A percentile compares a stretch with the other conserved stretches of the same genome.
These are phyloP conservation scores for Uria lomvia DNA, from an alignment of 2,113 vertebrate genomes.

Conservation along the genomic window DNA sequence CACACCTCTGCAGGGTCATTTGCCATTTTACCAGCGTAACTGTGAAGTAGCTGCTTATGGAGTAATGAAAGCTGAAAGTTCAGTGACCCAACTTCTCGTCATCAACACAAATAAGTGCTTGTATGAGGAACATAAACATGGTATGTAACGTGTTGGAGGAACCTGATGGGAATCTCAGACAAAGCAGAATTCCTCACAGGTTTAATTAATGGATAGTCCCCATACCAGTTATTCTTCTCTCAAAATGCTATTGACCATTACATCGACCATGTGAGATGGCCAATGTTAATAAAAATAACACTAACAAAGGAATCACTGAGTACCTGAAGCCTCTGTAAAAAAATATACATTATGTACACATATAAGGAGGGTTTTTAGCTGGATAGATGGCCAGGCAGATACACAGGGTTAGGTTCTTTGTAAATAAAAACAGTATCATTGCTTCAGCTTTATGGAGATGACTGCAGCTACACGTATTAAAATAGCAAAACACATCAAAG, in stretches of 20 bases:
- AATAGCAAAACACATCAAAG: background rate
- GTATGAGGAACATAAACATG: background rate
- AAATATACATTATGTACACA: background rate
- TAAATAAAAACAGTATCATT: background rate
- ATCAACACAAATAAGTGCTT: background rate
- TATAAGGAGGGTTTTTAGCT: background rate
- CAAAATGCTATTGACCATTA: background rate
- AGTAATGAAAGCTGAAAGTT: background rate
- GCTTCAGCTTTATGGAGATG: background rate
- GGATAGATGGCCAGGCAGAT: background rate
- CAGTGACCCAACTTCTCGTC: background rate
- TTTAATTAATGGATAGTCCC: background rate
- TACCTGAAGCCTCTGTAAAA: background rate
- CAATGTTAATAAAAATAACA: background rate
- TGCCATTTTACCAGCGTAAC: background rate
- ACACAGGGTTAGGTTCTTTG: background rate
- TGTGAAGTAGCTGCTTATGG: background rate
- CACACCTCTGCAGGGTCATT: background rate
- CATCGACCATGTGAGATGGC: background rate
- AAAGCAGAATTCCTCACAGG: background rate
- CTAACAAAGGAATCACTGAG: background rate
- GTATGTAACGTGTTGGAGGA: background rate
- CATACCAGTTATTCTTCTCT: background rate
- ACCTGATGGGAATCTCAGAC: background rate
- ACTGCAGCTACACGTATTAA: background rate